These are phyloP conservation scores for Caenorhabditis becei DNA, from an alignment of 2,888 invertebrate genomes.

Conservation along the genomic window DNA sequence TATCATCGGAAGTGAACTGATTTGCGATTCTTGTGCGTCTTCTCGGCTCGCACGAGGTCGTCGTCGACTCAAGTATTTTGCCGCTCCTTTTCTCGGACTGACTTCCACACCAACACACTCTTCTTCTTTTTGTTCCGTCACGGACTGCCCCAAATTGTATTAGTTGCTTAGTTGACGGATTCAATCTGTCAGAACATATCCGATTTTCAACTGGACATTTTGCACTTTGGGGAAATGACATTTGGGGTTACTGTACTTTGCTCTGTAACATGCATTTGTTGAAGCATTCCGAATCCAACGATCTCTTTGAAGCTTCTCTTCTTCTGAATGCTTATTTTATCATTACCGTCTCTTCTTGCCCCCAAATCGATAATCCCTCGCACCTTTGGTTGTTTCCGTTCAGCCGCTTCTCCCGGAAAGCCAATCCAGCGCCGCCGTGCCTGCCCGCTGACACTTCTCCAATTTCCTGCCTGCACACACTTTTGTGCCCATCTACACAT, in stretches of 20 bases:
- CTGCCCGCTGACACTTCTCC: conserved; percentile 36
- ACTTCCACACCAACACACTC: conserved; percentile 1
- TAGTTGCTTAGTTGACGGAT: neutral
- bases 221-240: neutral
- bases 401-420: neutral
- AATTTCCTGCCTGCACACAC: conserved; percentile 37
- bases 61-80: conserved; percentile 12
- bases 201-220: neutral
- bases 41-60: neutral
- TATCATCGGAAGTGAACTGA: conserved; percentile 13
- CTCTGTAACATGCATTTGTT: too few species aligned
- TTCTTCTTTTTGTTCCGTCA: neutral
- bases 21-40: conserved; percentile 4
- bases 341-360: too few species aligned
- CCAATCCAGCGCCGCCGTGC: neutral
- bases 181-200: neutral
- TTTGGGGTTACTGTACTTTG: too few species aligned
- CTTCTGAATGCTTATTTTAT: too few species aligned
- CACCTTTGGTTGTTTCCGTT: neutral
- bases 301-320: too few species aligned
- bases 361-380: neutral
- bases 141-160: conserved; percentile 9
- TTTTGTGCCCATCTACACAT: conserved; percentile 23
- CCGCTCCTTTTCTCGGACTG: neutral
- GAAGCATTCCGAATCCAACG: too few species aligned